Base-by-base conservation (phyloP, 2,113 vertebrate species). In the Paraplagusia blochii region DNA sequence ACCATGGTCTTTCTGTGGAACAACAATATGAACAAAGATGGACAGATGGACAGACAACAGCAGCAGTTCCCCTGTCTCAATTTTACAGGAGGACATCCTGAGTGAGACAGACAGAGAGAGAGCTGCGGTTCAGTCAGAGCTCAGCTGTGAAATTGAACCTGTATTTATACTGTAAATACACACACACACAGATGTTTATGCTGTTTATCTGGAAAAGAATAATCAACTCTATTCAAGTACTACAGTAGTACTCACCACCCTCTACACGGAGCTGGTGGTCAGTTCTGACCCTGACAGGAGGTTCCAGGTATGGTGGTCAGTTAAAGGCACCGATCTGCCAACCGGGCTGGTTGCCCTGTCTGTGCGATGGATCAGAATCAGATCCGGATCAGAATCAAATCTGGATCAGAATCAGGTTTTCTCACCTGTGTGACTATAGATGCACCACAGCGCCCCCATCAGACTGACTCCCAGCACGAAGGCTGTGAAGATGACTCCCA, bases 381-480 rank as follows among this genome's bases (percentile, higher is more conserved):
- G 22, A 4, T 29, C 22, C 6, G 22, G 22, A 29, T 29, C 22
- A 29, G 22, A 29, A 2, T 29, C 22, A 6, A 6, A 4, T 13
- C 11, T 11, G 10, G 11, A 13, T 11, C 10, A 15, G 19, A 7
- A 5, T 35, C 10, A 10, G 22, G 35, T 40, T 4, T 58, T 0
- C 0, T 58, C 81, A 92, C 92, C 89, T 76, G 91, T 91, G 34
- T 74, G 69, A n/a, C 66, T 76, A 59, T 88, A 89, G 74, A 92
- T 90, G 69, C 82, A 91, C 90, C 91, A 92, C 62, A 93, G 63
- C 4, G 67, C 88, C 17, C 85, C 90, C 79, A 87, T 89, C 58
- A 93, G 73, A 53, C 74, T 12, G 16, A 88, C 61, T 0, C 91
- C 92, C 63, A 93, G 72, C 55, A 88, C 53, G 63, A 93, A 93